These are phyloP conservation scores for Tamias sibiricus DNA, from an alignment of 2,113 vertebrate genomes.

Conservation along the genomic window DNA sequence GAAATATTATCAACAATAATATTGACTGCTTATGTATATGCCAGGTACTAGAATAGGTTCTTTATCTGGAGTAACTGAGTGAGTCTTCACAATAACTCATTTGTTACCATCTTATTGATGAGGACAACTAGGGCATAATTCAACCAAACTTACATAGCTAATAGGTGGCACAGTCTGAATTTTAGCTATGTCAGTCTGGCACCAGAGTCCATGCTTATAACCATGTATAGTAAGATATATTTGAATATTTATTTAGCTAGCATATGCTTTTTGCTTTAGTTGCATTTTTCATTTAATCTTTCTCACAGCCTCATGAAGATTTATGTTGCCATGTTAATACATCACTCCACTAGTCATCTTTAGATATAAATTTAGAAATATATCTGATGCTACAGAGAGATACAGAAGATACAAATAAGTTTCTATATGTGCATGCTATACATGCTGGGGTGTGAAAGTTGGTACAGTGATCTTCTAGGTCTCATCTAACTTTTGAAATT, in stretches of 20 bases:
- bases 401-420: background rate
- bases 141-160: background rate
- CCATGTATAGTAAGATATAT: background rate
- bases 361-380: background rate
- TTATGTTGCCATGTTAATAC: background rate
- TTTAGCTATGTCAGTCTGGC: background rate
- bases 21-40: background rate
- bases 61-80: background rate
- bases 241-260: background rate
- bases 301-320: background rate
- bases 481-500: slow-evolving; percentile 4
- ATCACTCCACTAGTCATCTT: too few species aligned
- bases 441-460: background rate
- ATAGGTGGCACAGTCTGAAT: background rate
- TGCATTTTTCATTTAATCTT: background rate
- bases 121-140: background rate
- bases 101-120: background rate
- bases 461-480: background rate
- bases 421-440: background rate
- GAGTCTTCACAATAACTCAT: background rate
- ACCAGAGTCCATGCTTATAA: background rate
- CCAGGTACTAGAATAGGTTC: background rate
- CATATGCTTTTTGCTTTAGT: background rate
- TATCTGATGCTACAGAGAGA: background rate
- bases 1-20: background rate